Percentiles rank a stretch among this genome's conserved stretches.
Evolutionary conservation across 2,113 vertebrate species (phyloP).

Genomic region (Nothocercus nigrocapillus): DNA sequence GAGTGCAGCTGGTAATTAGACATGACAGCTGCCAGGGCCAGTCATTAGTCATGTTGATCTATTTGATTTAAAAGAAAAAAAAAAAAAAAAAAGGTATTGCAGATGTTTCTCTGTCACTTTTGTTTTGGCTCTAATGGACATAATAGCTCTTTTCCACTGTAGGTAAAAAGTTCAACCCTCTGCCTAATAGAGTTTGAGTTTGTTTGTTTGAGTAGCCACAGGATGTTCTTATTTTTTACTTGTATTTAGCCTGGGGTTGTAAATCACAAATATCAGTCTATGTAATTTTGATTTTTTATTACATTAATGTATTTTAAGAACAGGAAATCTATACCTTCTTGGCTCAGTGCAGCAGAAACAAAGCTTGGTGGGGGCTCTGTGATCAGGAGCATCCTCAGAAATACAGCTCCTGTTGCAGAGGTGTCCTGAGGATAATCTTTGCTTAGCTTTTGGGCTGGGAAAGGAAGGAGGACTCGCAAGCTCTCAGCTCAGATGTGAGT

Average conservation of each 20-base stretch:
- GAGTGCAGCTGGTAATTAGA: constrained; percentile 24
- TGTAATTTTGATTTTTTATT: constrained; percentile 62
- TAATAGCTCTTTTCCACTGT: neutral
- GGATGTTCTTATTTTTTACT: constrained; percentile 41
- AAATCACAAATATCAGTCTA: constrained; percentile 44
- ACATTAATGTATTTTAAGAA: constrained; percentile 52
- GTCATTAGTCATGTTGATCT: constrained; percentile 39
- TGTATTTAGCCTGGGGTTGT: constrained; percentile 31
- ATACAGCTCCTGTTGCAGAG: neutral
- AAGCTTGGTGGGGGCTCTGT: neutral
- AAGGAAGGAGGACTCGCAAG: neutral
- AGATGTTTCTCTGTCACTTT: constrained; percentile 33
- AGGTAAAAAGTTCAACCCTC: constrained; percentile 35
- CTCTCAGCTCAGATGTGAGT: neutral
- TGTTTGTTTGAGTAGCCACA: constrained; percentile 17
- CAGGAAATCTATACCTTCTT: constrained; percentile 57
- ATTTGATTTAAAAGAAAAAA: neutral
- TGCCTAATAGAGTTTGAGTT: neutral
- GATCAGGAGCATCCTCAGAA: constrained; percentile 42
- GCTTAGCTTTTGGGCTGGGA: neutral
- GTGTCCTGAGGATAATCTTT: constrained; percentile 24
- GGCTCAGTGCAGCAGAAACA: neutral
- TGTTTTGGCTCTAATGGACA: neutral
- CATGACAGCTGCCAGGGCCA: constrained; percentile 23
- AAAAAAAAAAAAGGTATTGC: neutral